Percentiles rank a stretch among this genome's conserved stretches.
Evolutionary conservation across 2,113 vertebrate species (phyloP).

Genomic region (Amphilophus citrinellus): DNA sequence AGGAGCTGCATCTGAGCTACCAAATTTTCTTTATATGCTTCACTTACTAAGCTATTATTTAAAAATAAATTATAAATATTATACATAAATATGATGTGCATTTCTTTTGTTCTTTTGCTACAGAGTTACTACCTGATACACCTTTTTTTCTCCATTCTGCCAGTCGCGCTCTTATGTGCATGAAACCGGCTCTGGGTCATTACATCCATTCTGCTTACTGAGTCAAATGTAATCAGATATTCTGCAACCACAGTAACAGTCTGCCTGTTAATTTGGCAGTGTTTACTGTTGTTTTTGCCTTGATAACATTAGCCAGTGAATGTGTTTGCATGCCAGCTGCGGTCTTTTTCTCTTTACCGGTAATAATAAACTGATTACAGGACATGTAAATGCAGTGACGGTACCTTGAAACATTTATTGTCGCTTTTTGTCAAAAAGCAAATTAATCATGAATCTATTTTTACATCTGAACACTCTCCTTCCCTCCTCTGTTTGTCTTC

Average conservation of each 20-base stretch:
- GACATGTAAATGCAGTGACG: background rate
- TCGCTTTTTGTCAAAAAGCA: background rate
- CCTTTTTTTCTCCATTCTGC: accelerated
- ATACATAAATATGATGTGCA: background rate
- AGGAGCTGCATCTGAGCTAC: background rate
- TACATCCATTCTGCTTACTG: background rate
- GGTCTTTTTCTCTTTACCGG: background rate
- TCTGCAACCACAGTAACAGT: background rate
- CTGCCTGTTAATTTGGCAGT: background rate
- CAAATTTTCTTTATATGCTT: background rate
- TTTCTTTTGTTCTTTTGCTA: background rate
- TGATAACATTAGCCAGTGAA: background rate
- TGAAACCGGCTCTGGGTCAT: background rate
- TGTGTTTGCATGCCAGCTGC: background rate
- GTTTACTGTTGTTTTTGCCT: background rate
- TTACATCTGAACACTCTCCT: background rate
- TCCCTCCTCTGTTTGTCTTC: background rate
- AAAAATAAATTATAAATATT: background rate
- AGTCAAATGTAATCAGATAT: conserved; percentile 12
- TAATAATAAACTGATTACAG: background rate
- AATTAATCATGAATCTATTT: conserved; percentile 12
- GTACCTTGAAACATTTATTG: background rate
- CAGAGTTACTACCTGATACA: background rate
- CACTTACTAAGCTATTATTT: background rate
- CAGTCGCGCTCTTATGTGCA: background rate